Evolutionary conservation across 2,888 invertebrate species (phyloP), one percentile per base, ranked within the genome.

Genomic region (Parnassius mnemosyne): DNA sequence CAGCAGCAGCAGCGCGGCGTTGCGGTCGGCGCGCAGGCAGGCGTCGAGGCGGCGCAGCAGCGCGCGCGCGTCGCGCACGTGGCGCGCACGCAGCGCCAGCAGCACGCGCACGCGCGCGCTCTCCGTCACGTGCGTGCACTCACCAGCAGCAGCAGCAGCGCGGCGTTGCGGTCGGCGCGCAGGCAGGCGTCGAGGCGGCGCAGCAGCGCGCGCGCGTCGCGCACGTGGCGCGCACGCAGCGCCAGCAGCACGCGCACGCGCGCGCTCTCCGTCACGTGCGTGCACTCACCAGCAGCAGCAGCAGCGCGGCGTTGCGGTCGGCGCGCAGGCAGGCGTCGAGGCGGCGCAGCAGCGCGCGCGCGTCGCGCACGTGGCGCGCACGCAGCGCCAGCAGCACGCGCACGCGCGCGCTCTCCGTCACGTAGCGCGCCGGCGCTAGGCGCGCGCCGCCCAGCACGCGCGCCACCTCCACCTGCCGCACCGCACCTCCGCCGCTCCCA

Each of bases 381-480:
- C 73, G 72, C 3, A 96, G 92, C 0, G 95, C 94, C 67, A 98
- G 84, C 70, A 98, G 84, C 68, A 98, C 90, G 63, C 95, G 94
- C 5, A 98, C 93, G 68, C 96, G 93, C 9, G 96, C 95, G 83
- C 95, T 97, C 92, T 99, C 99, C 0, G 98, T 99, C 1, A 99
- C 98, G 87, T 98, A 99, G 0, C 98, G 98, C 80, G 97, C 96
- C 1, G 96, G 95, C 49, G 98, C 93, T 64, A 99, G 94, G 79
- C 98, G 97, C 10, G 97, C 96, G 64, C 95, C 94, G 13, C 97
- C 97, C 61, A 99, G 88, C 12, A 97, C 95, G 69, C 98, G 96
- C 59, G 95, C 94, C 50, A 96, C 93, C 88, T 97, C 95, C 69
- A 97, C 93, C 74, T 96, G 94, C 61, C 66, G 80, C 75, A 70